phyloP scores from a whole-genome alignment of 1,140 invertebrate genomes.

The Glossosoma conforme region DNA sequence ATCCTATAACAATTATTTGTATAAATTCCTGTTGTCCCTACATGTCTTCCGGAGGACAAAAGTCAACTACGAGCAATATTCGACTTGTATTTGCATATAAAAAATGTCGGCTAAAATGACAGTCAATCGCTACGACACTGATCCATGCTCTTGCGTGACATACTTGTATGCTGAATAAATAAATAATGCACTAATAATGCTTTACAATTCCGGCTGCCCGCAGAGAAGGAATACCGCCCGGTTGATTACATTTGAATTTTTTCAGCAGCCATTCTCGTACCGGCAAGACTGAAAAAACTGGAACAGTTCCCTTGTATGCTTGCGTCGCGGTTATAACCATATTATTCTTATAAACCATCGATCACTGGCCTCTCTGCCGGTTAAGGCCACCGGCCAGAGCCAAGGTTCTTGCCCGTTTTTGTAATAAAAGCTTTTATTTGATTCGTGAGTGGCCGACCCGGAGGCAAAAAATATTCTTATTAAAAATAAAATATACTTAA shows the following conservation, averaged over 20 bases:
- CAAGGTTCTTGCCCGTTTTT: conserved; percentile 5
- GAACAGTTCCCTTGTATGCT: conserved; percentile 1
- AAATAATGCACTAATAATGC: too few species aligned
- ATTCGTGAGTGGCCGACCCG: background rate
- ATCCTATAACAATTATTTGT: too few species aligned
- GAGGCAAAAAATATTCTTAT: conserved; percentile 1
- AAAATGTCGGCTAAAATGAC: too few species aligned
- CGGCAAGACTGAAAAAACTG: conserved; percentile 2
- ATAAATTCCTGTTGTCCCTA: too few species aligned
- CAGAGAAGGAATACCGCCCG: conserved; percentile 1
- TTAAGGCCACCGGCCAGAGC: conserved; percentile 5
- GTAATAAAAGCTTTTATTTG: conserved; percentile 7
- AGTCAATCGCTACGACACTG: too few species aligned
- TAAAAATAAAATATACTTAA: conserved; percentile 6
- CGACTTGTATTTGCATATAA: too few species aligned
- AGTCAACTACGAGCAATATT: too few species aligned
- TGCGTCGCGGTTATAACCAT: conserved; percentile 9
- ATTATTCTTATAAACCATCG: conserved; percentile 20
- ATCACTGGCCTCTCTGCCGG: conserved; percentile 6
- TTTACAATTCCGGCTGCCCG: too few species aligned
- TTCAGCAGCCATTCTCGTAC: background rate
- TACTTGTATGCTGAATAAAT: too few species aligned
- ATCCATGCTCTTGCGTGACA: too few species aligned
- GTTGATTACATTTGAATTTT: conserved; percentile 6
- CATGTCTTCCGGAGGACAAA: too few species aligned